Evolutionary conservation across 2,888 invertebrate species (phyloP), one percentile per base, ranked within the genome.

Genomic region (Clusia tigrina): DNA sequence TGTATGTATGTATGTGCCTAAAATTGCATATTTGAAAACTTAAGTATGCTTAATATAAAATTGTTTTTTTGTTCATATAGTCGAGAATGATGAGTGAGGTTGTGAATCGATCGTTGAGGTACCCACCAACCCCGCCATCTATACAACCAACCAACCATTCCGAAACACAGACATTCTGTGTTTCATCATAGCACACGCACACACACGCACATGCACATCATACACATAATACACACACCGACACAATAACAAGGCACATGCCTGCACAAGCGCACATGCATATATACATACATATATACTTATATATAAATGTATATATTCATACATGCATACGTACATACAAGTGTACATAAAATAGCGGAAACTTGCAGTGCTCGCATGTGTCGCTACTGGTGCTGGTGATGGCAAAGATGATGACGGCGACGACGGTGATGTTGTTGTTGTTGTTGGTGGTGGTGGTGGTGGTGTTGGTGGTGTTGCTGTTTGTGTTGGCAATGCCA

Each of bases 81-180:
- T 32, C 37, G 22, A 38, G 38, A 55, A 38, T 37, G 38, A 55
- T 38, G 37, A n/a, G n/a, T n/a, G n/a, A 37, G 55, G 22, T 55
- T 55, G 53, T 32, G 20, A 22, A 48, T 55, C 55, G 55, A 38
- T 38, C 42, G 55, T 26, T 26, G 15, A 54, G 54, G 54, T 22
- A 55, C 37, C 38, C 15, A 5, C 55, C 23, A 62, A 56, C 54
- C 54, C 26, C 25, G 56, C 53, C 37, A 63, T n/a, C n/a, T n/a
- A n/a, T n/a, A n/a, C n/a, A n/a, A n/a, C n/a, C n/a, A 48, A 60
- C 42, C 60, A 46, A 58, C 60, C 62, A 60, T 54, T 59, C 37
- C 26, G 26, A 64, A 57, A 24, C 38, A 63, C 54, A 60, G 62
- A 63, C 1, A 38, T 54, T 54, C n/a, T 23, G 60, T 58, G 60